Base-by-base conservation (phyloP, 2,888 invertebrate genomes). In the Acronicta leporina region DNA sequence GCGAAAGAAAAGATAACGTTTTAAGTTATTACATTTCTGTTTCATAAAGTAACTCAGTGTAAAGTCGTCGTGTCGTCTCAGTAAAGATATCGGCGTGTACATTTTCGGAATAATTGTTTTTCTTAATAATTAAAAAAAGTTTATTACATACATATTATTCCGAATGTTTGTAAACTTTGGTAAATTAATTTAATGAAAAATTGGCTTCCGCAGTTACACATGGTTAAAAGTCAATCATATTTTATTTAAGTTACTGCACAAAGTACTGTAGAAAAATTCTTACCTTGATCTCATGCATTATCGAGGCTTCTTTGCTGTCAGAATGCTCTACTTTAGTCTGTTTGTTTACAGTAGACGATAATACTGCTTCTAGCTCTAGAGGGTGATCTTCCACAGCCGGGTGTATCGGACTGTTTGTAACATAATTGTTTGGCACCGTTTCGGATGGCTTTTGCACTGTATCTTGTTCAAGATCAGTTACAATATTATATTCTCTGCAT, bases 401-500 rank as follows among this genome's bases (percentile, higher is more conserved):
- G 46, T 56, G n/a, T 74, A 9, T 65, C 13, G 56, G 44, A 48
- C 46, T 54, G 50, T 5, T 45, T 5, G 44, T 13, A 27, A 27
- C 35, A 49, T 50, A 15, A 14, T 13, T n/a, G 33, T 54, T 52
- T 45, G 60, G 25, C 9, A 27, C 47, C 7, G 40, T 11, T 14
- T 64, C 76, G 7, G 78, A 75, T 2, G 83, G 68, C 20, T 78
- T 78, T 1, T 79, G 59, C 13, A 77, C 58, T 13, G 72, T 58
- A 2, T 76, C 75, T 49, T 86, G 82, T 35, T 87, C 86, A 1
- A 84, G 80, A 38, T 82, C 82, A 7, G 81, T 40, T 25, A 77
- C 67, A 10, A 82, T 88, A 45, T 89, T 90, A 68, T 89, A 92
- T 62, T 87, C 87, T 47, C 89, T 86, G 75, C 95, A 95, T 73